Base-by-base conservation (phyloP, 30 jellyfish, hydroid and myxozoan species). In the Chironex yamaguchii region DNA sequence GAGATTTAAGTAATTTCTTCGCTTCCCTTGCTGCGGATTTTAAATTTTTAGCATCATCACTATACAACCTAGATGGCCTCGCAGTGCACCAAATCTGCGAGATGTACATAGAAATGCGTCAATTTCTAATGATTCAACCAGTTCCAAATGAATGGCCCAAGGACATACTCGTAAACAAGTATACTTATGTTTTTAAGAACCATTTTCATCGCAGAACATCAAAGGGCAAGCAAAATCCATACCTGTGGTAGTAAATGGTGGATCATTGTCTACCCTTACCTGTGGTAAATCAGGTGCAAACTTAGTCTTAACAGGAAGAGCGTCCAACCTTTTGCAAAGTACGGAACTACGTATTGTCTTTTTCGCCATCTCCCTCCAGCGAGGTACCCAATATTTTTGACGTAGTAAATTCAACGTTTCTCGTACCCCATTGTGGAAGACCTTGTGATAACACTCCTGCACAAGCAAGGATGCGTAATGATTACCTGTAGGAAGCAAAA, bases 301-400 rank as follows among this genome's bases (percentile, higher is more conserved):
- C 50, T 6, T 42, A 6, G 76, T 71, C 27, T 49, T 85, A 67
- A 52, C 63, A 34, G 95, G 95, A 14, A 85, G 50, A 52, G 67
- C 89, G 71, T 85, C 89, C 20, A 85, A 36, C 76, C 51, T 34
- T 36, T 35, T 71, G 67, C 95, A 71, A 6, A 17, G 9, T 63
- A 71, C 62, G 31, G 84, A 85, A 42, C 42, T 24, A 22, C 76
- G 89, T 25, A 71, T 72, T 72, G 62, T 1, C 73, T 30, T 36
- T 72, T 85, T 85, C 0, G 81, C 74, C 89, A 34, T 72, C 48
- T 85, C 87, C 83, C 95, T 71, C 82, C 95, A 88, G 78, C 89
- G 65, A 4, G 77, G 89, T 52, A 85, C 58, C 88, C 88, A 71
- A 72, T 70, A 85, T 29, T 48, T 26, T 63, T 85, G 89, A 24